Evolutionary conservation across 2,888 invertebrate species (phyloP).

Genomic region (Tinea semifulvella): DNA sequence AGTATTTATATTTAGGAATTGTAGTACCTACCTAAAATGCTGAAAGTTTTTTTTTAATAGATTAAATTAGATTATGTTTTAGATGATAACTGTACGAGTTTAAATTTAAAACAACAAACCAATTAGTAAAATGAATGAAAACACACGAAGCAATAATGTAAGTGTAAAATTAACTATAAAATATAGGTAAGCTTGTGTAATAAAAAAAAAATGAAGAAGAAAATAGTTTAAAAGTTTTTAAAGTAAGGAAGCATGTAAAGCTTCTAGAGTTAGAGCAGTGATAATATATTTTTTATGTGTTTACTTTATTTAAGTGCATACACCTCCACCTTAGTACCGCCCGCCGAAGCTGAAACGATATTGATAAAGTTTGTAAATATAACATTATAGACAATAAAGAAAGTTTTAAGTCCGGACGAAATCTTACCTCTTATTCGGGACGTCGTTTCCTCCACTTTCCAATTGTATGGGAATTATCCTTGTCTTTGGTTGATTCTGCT

Average conservation of each 20-base stretch:
- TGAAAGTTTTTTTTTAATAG: too few relatives aligned
- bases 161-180: too few relatives aligned
- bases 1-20: too few relatives aligned
- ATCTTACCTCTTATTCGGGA: constrained; percentile 48
- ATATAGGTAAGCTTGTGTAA: too few relatives aligned
- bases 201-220: too few relatives aligned
- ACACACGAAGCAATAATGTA: too few relatives aligned
- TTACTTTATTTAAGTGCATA: constrained; percentile 52
- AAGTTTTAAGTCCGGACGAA: not conserved
- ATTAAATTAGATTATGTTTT: too few relatives aligned
- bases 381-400: not conserved
- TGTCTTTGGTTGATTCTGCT: constrained; percentile 50
- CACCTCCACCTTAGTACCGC: constrained; percentile 48
- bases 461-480: constrained; percentile 71
- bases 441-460: constrained; percentile 48
- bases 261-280: constrained; percentile 19
- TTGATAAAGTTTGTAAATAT: constrained; percentile 2
- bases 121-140: too few relatives aligned
- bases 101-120: too few relatives aligned
- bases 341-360: constrained; percentile 59
- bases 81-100: too few relatives aligned
- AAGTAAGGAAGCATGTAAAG: not conserved
- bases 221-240: too few relatives aligned
- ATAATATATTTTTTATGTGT: constrained; percentile 38
- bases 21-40: too few relatives aligned